These are phyloP conservation scores for Cataglyphis rosenhaueri DNA, from an alignment of 2,888 invertebrate genomes.

Conservation along the genomic window DNA sequence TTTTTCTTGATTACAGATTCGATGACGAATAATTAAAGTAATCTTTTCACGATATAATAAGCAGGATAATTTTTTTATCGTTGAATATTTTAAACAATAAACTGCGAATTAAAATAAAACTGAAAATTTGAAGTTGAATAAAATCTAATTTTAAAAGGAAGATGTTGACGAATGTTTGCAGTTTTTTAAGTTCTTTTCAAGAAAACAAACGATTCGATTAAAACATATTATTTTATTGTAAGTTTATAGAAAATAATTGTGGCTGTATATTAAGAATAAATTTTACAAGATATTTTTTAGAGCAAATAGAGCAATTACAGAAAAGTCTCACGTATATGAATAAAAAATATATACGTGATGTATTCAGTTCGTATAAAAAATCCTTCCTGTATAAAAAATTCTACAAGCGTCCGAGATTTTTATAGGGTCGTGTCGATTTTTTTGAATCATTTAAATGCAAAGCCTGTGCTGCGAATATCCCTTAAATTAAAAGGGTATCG, in stretches of 20 bases:
- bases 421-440: constrained; percentile 24
- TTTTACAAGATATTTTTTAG: not conserved
- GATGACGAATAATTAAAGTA: not conserved
- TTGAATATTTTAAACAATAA: not conserved
- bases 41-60: not conserved
- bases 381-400: constrained; percentile 25
- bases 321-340: not conserved
- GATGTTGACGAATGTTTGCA: not conserved
- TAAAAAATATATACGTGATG: not conserved
- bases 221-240: not conserved
- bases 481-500: constrained; percentile 41
- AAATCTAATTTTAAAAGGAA: not conserved
- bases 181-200: not conserved
- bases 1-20: constrained; percentile 3
- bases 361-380: constrained; percentile 22
- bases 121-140: not conserved
- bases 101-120: not conserved
- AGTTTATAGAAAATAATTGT: not conserved
- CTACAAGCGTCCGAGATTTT: constrained; percentile 22
- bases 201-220: not conserved
- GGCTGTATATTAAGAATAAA: not conserved
- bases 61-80: not conserved
- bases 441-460: constrained; percentile 44
- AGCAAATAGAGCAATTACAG: not conserved
- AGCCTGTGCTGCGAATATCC: constrained; percentile 31